phyloP scores from a whole-genome alignment of 1,140 invertebrate species.

The Bombus ignitus region DNA sequence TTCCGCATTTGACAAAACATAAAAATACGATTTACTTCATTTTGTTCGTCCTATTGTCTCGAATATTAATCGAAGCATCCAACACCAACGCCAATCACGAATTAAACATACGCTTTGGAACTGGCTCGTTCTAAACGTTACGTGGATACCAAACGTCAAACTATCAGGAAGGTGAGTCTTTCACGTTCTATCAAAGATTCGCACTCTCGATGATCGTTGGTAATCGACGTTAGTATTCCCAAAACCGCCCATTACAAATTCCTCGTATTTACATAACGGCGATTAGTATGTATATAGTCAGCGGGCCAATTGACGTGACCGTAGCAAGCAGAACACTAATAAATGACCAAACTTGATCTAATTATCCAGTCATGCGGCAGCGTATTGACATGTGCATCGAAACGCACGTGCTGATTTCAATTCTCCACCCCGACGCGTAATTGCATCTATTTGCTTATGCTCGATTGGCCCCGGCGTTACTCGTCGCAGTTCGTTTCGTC shows the following conservation, averaged over 20 bases:
- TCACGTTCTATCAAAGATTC: neutral
- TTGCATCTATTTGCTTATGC: constrained; percentile 67
- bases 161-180: neutral
- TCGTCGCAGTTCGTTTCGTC: constrained; percentile 6
- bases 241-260: constrained; percentile 66
- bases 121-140: neutral
- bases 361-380: constrained; percentile 60
- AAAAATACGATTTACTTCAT: too few relatives aligned
- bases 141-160: neutral
- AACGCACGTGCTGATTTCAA: constrained; percentile 68
- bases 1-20: too few relatives aligned
- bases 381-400: constrained; percentile 63
- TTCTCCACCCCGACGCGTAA: constrained; percentile 48
- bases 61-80: too few relatives aligned
- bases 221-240: constrained; percentile 8
- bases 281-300: constrained; percentile 68
- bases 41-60: neutral
- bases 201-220: neutral
- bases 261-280: constrained; percentile 74
- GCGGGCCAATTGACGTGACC: constrained; percentile 63
- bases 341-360: constrained; percentile 74
- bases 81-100: too few relatives aligned
- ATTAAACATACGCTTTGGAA: neutral
- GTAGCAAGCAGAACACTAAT: constrained; percentile 61
- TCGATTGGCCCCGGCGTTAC: constrained; percentile 32